These are phyloP conservation scores for Elysia chlorotica DNA, from an alignment of 1,140 invertebrate species.

Conservation along the genomic window DNA sequence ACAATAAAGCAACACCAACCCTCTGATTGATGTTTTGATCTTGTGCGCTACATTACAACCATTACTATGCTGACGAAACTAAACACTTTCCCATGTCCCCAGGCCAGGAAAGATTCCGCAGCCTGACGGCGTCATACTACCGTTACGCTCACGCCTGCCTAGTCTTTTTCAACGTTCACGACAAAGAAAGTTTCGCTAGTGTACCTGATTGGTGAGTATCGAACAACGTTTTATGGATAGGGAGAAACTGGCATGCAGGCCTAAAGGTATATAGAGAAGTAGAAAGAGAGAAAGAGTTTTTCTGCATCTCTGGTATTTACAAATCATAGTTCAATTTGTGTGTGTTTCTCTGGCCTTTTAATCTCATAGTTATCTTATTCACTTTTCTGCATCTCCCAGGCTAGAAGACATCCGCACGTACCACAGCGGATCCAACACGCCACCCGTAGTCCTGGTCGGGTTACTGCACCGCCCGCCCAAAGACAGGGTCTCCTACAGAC, in stretches of 20 bases:
- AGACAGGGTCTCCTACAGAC: too few species aligned
- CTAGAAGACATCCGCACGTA: not conserved
- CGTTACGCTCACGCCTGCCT: slow-evolving; percentile 44
- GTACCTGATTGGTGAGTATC: slow-evolving; percentile 35
- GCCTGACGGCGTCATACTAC: slow-evolving; percentile 60
- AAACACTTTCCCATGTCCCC: too few species aligned
- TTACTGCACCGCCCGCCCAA: too few species aligned
- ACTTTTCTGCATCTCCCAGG: too few species aligned
- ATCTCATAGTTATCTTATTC: too few species aligned
- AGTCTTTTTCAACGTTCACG: slow-evolving; percentile 39
- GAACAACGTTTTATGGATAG: not conserved
- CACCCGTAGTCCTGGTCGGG: not conserved
- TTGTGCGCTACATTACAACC: too few species aligned
- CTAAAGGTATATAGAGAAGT: not conserved
- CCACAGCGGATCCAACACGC: not conserved
- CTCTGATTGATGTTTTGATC: too few species aligned
- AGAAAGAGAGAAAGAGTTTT: not conserved
- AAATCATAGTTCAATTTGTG: not conserved
- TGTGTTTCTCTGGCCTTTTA: too few species aligned
- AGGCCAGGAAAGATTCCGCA: slow-evolving; percentile 82
- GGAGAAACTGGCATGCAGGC: not conserved
- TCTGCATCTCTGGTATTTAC: not conserved
- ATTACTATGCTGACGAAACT: too few species aligned
- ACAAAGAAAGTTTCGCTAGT: slow-evolving; percentile 34
- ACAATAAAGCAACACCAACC: too few species aligned